Conservation (phyloP, 2,888 invertebrate genomes). For the Hartigia nigra region DNA sequence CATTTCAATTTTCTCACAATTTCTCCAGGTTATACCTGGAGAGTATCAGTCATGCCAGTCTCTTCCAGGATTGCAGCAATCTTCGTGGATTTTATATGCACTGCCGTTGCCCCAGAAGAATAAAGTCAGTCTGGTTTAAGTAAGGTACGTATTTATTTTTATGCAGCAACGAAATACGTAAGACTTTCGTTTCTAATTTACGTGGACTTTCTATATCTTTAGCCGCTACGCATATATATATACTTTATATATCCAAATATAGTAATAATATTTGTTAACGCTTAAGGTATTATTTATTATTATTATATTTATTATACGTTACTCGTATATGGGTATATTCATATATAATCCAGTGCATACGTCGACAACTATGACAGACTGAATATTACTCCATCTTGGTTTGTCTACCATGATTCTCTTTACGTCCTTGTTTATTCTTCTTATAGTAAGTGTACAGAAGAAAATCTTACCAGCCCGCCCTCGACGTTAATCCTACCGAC, state of each 20-base stretch:
- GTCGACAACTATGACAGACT: neutral
- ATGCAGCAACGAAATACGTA: neutral
- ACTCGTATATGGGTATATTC: neutral
- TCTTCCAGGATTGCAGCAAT: neutral
- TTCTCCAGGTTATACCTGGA: neutral
- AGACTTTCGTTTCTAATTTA: neutral
- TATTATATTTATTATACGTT: neutral
- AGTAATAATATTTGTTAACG: neutral
- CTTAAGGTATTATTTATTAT: neutral
- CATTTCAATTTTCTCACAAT: slow-evolving; percentile 8
- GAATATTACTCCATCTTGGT: neutral
- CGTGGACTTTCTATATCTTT: too few species aligned
- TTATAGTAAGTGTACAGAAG: slow-evolving; percentile 39
- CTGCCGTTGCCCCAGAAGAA: neutral
- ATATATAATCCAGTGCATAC: neutral
- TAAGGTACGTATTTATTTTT: neutral
- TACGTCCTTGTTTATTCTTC: slow-evolving; percentile 37
- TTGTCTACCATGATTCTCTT: slow-evolving; percentile 2
- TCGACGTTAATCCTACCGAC: neutral
- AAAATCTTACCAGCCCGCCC: slow-evolving; percentile 29
- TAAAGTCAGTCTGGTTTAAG: neutral
- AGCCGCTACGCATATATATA: neutral
- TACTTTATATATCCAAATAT: neutral
- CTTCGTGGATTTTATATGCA: neutral
- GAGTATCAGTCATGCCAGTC: neutral